Base-by-base conservation (phyloP, 2,113 vertebrate species). In the Scopus umbretta region DNA sequence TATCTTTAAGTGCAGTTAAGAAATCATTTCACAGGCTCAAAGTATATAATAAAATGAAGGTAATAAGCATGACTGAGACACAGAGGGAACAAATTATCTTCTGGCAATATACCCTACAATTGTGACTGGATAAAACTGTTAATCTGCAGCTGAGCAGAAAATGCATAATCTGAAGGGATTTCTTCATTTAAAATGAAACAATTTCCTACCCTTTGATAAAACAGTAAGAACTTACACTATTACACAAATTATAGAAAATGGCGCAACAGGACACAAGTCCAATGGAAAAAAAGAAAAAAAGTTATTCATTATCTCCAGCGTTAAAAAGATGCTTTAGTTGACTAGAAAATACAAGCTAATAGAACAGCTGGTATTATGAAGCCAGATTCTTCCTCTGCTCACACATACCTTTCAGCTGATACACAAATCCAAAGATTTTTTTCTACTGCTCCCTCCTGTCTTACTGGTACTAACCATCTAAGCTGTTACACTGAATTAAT, bases 31-130 rank as follows among this genome's bases (percentile, higher is more conserved):
- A 91, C 50, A 94, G 73, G 52, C 93, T 94, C 68, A 32, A 85
- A 90, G 78, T 87, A 95, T 78, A 75, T 90, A 93, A 97, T 95
- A 96, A 96, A 94, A 96, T 95, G 79, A 96, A 94, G 79, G 85
- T 96, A 96, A 97, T 95, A 97, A 88, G 91, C 90, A 90, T 94
- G 94, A 94, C 92, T 87, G 92, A 94, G 91, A 87, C 91, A 96
- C 78, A 94, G 84, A 96, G 84, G 91, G 95, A 96, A 96, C 63
- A 96, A 96, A 96, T 96, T 92, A 94, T 95, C 80, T 94, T 94
- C 80, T 96, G 92, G 94, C 94, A 94, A 85, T 87, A 92, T 50
- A 91, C 72, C 30, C 70, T 65, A 81, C 68, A 84, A 68, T 45
- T 95, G 94, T 91, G 86, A 91, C 80, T 89, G 26, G 62, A 95